phyloP scores from a whole-genome alignment of 2,888 invertebrate genomes.

The Hedya salicella region DNA sequence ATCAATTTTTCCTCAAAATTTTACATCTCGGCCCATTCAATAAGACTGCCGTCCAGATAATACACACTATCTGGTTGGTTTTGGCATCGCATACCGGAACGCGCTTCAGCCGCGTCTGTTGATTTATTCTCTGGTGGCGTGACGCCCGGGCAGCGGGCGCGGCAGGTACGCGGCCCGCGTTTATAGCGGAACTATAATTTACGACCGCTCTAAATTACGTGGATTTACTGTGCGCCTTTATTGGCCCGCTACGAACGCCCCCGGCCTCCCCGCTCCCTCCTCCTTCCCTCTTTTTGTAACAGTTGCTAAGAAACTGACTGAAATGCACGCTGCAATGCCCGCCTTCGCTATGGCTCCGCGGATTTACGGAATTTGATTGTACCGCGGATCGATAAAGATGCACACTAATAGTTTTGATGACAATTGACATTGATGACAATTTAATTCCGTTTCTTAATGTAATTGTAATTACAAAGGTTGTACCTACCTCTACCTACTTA shows the following conservation, averaged over 20 bases:
- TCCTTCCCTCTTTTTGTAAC: constrained; percentile 62
- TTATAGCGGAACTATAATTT: constrained; percentile 84
- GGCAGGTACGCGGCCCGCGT: constrained; percentile 77
- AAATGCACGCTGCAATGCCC: constrained; percentile 20
- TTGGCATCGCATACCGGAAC: constrained; percentile 50
- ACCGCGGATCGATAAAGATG: background rate
- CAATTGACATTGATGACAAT: too few relatives aligned
- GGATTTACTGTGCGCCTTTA: constrained; percentile 84
- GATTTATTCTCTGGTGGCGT: constrained; percentile 61
- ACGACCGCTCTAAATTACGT: constrained; percentile 83
- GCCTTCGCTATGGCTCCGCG: background rate
- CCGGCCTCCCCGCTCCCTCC: constrained; percentile 57
- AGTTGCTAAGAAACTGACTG: constrained; percentile 56
- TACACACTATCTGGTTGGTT: constrained; percentile 42
- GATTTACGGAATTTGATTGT: background rate
- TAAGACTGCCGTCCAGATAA: too few relatives aligned
- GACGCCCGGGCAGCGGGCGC: constrained; percentile 62
- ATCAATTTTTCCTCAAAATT: too few relatives aligned
- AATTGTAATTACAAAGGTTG: too few relatives aligned
- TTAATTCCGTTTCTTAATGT: too few relatives aligned
- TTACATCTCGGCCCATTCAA: too few relatives aligned
- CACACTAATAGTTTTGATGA: too few relatives aligned
- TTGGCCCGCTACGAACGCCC: constrained; percentile 77
- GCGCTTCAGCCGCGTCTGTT: constrained; percentile 51
- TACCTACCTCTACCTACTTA: too few relatives aligned